These are phyloP conservation scores for Amyelois transitella DNA, from an alignment of 1,140 invertebrate species.

Conservation along the genomic window DNA sequence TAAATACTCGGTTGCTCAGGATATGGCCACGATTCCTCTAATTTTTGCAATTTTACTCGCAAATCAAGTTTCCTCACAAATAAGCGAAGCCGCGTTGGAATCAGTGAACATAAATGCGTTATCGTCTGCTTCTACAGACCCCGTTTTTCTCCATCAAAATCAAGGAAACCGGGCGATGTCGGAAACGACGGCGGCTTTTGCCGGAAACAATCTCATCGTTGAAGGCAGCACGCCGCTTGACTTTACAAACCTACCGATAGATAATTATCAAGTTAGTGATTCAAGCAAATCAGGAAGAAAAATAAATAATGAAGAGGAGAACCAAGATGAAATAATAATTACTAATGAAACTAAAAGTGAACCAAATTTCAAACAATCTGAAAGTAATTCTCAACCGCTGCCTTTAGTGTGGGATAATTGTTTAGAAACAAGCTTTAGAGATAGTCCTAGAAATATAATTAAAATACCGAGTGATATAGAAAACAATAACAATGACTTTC, in stretches of 20 bases:
- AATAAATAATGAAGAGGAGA: constrained; percentile 32
- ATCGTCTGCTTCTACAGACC: constrained; percentile 24
- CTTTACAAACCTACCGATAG: constrained; percentile 33
- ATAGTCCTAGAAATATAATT: constrained; percentile 22
- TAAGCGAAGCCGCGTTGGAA: constrained; percentile 20
- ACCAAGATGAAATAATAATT: constrained; percentile 34
- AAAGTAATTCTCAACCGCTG: constrained; percentile 19
- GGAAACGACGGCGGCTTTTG: constrained; percentile 45
- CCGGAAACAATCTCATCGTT: constrained; percentile 64
- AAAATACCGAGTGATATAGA: constrained; percentile 26
- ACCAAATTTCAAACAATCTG: constrained; percentile 7
- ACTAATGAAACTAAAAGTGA: constrained; percentile 16
- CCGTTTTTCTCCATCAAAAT: constrained; percentile 53
- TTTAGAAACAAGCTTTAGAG: constrained; percentile 39
- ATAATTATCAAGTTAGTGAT: constrained; percentile 54
- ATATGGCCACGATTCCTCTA: constrained; percentile 29
- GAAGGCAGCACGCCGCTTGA: constrained; percentile 28
- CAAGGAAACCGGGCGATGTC: constrained; percentile 42
- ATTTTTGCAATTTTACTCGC: constrained; percentile 37
- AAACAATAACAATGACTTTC: constrained; percentile 25
- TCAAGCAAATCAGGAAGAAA: constrained; percentile 39
- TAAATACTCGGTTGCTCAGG: constrained; percentile 6
- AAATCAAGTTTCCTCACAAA: constrained; percentile 44
- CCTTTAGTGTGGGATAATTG: constrained; percentile 58
- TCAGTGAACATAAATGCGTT: constrained; percentile 40